phyloP scores from a whole-genome alignment of 1,140 invertebrate species.

The Achroia grisella region DNA sequence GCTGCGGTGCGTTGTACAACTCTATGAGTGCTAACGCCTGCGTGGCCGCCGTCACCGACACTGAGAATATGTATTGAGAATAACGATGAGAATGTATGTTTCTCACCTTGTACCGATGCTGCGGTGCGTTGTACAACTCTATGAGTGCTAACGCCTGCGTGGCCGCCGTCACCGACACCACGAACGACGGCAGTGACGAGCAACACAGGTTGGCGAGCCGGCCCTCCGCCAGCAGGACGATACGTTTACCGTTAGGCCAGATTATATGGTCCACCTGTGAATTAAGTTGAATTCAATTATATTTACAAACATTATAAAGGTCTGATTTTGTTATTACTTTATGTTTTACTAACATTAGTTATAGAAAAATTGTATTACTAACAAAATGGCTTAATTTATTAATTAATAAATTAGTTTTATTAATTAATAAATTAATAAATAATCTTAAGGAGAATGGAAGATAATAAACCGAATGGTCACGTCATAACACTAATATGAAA shows the following conservation, averaged over 20 bases:
- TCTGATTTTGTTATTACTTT: no score
- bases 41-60: conserved; percentile 95
- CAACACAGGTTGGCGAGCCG: conserved; percentile 96
- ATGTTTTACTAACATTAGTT: no score
- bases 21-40: conserved; percentile 97
- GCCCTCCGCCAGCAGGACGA: conserved; percentile 95
- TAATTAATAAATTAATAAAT: no score
- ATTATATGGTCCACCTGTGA: conserved; percentile 94
- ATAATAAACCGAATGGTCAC: no score
- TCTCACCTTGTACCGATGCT: conserved; percentile 90
- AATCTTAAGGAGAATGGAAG: no score
- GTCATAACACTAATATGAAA: no score
- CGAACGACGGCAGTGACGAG: conserved; percentile 97
- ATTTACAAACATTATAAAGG: no score
- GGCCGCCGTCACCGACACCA: conserved; percentile 95
- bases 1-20: conserved; percentile 94
- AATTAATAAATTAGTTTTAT: no score
- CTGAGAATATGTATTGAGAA: no score
- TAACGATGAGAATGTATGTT: no score
- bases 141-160: conserved; percentile 97
- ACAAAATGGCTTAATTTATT: no score
- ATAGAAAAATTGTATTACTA: no score
- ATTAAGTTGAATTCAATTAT: neutral
- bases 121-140: conserved; percentile 96
- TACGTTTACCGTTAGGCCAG: conserved; percentile 94